Evolutionary conservation across 53 echinoderm and acorn worm genomes (phyloP).

Genomic region (Apostichopus leukothele): DNA sequence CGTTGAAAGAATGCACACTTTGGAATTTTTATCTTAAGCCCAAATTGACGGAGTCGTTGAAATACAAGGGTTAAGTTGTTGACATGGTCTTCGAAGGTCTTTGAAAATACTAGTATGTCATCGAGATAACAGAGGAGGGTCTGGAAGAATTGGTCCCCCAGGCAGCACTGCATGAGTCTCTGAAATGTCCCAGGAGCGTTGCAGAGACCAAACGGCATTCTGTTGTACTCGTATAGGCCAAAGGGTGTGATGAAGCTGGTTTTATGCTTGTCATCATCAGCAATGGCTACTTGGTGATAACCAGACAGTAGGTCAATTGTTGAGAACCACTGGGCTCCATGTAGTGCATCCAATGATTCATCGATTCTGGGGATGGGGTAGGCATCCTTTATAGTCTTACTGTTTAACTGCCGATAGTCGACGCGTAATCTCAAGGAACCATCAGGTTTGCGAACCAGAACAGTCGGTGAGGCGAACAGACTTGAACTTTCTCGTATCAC

Average conservation of each 20-base stretch:
- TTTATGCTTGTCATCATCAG: slow-evolving; percentile 28
- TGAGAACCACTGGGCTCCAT: slow-evolving; percentile 28
- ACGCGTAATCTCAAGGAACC: slow-evolving; percentile 20
- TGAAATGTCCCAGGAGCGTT: no score
- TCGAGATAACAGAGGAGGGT: no score
- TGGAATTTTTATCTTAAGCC: slow-evolving; percentile 52
- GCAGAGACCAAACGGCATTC: no score
- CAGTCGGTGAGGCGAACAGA: slow-evolving; percentile 26
- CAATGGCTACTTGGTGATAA: slow-evolving; percentile 44
- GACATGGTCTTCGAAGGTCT: slow-evolving; percentile 51
- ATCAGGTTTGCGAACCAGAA: slow-evolving; percentile 27
- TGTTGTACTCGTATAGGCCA: no score
- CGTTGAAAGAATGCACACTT: slow-evolving; percentile 51
- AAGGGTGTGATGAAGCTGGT: no score
- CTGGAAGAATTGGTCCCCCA: no score
- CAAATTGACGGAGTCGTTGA: slow-evolving; percentile 47
- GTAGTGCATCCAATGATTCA: slow-evolving; percentile 31
- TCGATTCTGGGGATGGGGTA: slow-evolving; percentile 36
- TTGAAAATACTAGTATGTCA: no score
- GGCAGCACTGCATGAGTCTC: no score
- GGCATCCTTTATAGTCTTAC: slow-evolving; percentile 32
- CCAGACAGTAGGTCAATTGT: slow-evolving; percentile 31
- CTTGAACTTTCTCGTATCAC: slow-evolving; percentile 30
- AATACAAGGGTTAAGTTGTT: slow-evolving; percentile 25
- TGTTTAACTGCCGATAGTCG: slow-evolving; percentile 33